Conservation (phyloP, 2,797 vertebrate species). For the Apodemus agrarius region DNA sequence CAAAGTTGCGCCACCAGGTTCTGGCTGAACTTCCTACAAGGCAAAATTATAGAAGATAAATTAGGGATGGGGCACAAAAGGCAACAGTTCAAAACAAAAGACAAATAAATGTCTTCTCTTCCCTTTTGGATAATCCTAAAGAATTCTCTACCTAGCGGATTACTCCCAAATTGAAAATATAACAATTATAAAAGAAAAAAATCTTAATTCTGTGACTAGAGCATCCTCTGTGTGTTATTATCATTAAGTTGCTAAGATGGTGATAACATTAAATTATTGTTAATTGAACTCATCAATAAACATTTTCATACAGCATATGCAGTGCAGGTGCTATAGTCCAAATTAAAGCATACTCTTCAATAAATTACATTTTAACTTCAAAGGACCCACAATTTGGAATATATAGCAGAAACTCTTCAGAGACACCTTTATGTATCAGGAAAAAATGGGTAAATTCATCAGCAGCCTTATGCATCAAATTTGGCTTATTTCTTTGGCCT, state of each 20-base stretch:
- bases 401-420: neutral
- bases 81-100: neutral
- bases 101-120: neutral
- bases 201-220: neutral
- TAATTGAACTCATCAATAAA: neutral
- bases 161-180: neutral
- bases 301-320: neutral
- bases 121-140: neutral
- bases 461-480: neutral
- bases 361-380: neutral
- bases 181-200: neutral
- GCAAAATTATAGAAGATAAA: conserved; percentile 65
- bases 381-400: neutral
- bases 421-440: neutral
- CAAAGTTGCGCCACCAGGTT: conserved; percentile 98
- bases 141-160: neutral
- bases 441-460: neutral
- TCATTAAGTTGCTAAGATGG: neutral
- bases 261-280: neutral
- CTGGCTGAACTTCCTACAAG: conserved; percentile 95
- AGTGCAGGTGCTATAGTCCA: neutral
- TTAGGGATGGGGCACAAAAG: neutral
- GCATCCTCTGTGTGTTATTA: neutral
- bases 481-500: neutral
- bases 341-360: neutral